Evolutionary conservation across 2,888 invertebrate genomes (phyloP), one percentile per base, ranked within the genome.

Genomic region (Microplitis deprimator): DNA sequence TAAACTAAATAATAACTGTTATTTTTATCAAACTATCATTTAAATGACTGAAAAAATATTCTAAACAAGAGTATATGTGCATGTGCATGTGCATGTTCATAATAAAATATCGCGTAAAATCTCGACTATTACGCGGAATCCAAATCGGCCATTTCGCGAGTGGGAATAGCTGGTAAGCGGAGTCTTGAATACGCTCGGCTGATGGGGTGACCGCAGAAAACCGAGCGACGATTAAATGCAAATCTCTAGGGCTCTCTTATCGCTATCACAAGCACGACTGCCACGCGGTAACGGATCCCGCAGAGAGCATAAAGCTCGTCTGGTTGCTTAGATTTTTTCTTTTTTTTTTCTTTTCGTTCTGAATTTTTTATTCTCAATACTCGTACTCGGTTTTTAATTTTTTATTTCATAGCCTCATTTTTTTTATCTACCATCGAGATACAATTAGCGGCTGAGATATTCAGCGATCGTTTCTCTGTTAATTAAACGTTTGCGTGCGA

Each of bases 151-250:
- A 61, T 74, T 74, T 74, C n/a, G 60, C 70, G 68, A 65, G 67
- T 60, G 39, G 68, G 70, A 79, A 78, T 78, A 67, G 68, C 69
- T 68, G 77, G 73, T 64, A 65, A 77, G 78, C 16, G 39, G n/a
- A 20, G 41, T 40, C 68, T 69, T 16, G 75, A 62, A 69, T 69
- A 59, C 67, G 39, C 20, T 60, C 7, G 76, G 75, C 70, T 70
- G 71, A 75, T 78, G 68, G 76, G 62, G 10, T 41, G 70, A 59
- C 50, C 68, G 68, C 16, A 17, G 71, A 75, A 77, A 71, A 80
- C 80, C 80, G 76, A 71, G 74, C 72, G 80, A 77, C 82, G 85
- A 84, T 85, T 85, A 85, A 85, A 85, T 84, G 84, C 83, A 85
- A 85, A 85, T 85, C 83, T 82, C 80, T 69, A 68, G 79, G 77